phyloP scores from a whole-genome alignment of 2,888 invertebrate genomes.

The Pheosia gnoma region DNA sequence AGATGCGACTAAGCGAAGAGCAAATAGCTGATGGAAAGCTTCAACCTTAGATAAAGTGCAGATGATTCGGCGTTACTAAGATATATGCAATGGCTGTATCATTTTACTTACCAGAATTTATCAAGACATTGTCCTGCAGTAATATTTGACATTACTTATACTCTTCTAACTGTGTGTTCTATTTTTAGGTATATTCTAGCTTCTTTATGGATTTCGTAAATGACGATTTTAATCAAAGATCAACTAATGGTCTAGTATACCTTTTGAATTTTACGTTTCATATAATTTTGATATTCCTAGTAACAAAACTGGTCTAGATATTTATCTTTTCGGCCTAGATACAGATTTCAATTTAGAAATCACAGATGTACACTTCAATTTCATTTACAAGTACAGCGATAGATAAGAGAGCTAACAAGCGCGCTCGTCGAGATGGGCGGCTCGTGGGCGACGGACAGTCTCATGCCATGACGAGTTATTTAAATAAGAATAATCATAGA shows the following conservation, averaged over 20 bases:
- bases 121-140: too few relatives aligned
- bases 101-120: too few relatives aligned
- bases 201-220: too few relatives aligned
- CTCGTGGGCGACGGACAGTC: constrained; percentile 16
- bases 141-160: too few relatives aligned
- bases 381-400: neutral
- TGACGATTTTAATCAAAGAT: too few relatives aligned
- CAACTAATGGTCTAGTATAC: too few relatives aligned
- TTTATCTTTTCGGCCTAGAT: neutral
- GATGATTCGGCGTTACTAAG: neutral
- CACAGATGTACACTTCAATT: constrained; percentile 2
- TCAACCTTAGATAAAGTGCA: neutral
- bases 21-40: neutral
- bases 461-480: constrained; percentile 24
- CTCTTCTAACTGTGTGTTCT: too few relatives aligned
- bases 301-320: neutral
- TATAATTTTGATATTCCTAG: too few relatives aligned
- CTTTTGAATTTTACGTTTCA: too few relatives aligned
- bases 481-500: constrained; percentile 17
- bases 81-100: too few relatives aligned
- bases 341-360: neutral
- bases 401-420: constrained; percentile 4
- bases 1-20: neutral
- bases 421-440: neutral
- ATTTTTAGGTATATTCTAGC: too few relatives aligned